phyloP scores from a whole-genome alignment of 2,113 vertebrate species.

The Polypterus bichir region DNA sequence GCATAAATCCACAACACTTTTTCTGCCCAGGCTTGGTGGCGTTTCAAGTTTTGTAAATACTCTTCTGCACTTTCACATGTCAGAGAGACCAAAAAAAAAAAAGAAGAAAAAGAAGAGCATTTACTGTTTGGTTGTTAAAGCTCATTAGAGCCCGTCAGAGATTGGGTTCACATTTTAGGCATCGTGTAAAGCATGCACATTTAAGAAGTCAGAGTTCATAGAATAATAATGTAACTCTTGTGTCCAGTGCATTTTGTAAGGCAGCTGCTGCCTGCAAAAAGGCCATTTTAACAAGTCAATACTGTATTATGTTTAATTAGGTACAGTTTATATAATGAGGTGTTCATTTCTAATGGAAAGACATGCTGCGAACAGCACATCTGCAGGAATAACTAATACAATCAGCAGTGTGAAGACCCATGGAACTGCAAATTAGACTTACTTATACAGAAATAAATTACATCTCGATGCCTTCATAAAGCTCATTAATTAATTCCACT shows the following conservation, averaged over 20 bases:
- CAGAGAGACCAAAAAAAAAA: background rate
- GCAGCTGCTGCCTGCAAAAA: constrained; percentile 71
- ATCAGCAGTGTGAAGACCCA: constrained; percentile 91
- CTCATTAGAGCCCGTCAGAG: constrained; percentile 2
- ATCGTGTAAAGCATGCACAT: background rate
- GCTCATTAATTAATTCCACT: constrained; percentile 98
- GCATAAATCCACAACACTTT: background rate
- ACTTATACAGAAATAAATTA: constrained; percentile 98
- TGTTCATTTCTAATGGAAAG: constrained; percentile 98
- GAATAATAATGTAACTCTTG: constrained; percentile 55
- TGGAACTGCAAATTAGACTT: constrained; percentile 97
- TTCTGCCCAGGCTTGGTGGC: background rate
- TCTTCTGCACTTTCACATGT: constrained; percentile 3
- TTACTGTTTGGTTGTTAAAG: background rate
- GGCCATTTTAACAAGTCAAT: constrained; percentile 95
- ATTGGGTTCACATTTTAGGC: background rate
- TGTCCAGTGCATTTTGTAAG: constrained; percentile 60
- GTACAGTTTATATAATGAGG: constrained; percentile 98
- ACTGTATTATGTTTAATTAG: constrained; percentile 99
- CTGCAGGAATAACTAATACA: constrained; percentile 98
- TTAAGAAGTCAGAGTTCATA: constrained; percentile 1
- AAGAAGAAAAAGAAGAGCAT: background rate
- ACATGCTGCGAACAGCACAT: constrained; percentile 96
- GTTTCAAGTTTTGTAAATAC: background rate
- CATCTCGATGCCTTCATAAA: constrained; percentile 89